Evolutionary conservation across 2,888 invertebrate genomes (phyloP).

Genomic region (Linnaemya tessellans): DNA sequence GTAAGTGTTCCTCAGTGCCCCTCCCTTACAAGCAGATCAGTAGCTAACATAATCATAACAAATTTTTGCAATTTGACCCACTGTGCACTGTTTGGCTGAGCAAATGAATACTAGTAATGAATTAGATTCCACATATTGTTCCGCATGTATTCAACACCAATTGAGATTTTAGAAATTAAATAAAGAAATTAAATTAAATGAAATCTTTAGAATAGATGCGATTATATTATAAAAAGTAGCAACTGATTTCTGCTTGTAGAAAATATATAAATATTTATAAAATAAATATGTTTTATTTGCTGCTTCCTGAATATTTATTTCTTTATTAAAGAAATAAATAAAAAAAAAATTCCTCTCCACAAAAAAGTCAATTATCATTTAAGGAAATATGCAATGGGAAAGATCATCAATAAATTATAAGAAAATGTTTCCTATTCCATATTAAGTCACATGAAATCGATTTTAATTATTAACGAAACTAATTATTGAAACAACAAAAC

Average conservation of each 20-base stretch:
- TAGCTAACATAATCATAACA: too few relatives aligned
- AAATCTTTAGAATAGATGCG: slow-evolving; percentile 6
- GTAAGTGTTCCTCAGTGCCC: too few relatives aligned
- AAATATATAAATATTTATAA: neutral
- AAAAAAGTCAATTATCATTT: slow-evolving; percentile 15
- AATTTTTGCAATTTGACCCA: too few relatives aligned
- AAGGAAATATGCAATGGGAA: slow-evolving; percentile 37
- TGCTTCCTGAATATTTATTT: slow-evolving; percentile 61
- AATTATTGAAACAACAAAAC: neutral
- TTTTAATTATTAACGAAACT: neutral
- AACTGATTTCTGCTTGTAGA: neutral
- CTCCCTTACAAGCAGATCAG: too few relatives aligned
- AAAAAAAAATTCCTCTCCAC: neutral
- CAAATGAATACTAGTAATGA: slow-evolving; percentile 6
- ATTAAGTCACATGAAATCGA: neutral
- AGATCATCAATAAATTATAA: slow-evolving; percentile 13
- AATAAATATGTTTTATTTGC: slow-evolving; percentile 2
- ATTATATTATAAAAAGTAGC: slow-evolving; percentile 6
- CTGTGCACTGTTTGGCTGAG: neutral
- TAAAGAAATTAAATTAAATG: slow-evolving; percentile 44
- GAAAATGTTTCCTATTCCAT: slow-evolving; percentile 15
- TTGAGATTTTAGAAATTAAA: slow-evolving; percentile 59
- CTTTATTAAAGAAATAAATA: neutral
- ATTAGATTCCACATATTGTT: slow-evolving; percentile 38
- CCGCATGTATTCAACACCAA: slow-evolving; percentile 57